Conservation (phyloP, 2,113 vertebrate species). For the Brachyhypopomus occidentalis region DNA sequence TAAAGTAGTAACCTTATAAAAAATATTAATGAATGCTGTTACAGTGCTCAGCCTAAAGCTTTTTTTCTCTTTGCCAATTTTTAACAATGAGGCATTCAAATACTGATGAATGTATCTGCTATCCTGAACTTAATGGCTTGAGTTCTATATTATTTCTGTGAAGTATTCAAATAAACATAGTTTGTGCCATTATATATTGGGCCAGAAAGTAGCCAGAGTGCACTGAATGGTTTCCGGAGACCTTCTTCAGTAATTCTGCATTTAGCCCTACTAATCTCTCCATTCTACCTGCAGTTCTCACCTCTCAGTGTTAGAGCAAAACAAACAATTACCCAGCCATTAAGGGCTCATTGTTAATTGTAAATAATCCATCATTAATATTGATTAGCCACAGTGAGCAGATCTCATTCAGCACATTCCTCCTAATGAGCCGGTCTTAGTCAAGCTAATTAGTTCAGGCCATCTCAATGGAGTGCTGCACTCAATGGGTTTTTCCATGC, state of each 20-base stretch:
- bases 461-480: slow-evolving; percentile 39
- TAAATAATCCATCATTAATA: slow-evolving; percentile 62
- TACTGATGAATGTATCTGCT: background rate
- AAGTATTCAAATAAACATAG: background rate
- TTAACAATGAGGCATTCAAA: background rate
- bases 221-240: background rate
- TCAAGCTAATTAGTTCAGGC: slow-evolving; percentile 56
- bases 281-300: slow-evolving; percentile 50
- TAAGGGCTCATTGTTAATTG: slow-evolving; percentile 60
- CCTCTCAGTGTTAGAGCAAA: slow-evolving; percentile 53
- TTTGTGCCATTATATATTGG: too few species aligned
- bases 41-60: background rate
- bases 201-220: background rate
- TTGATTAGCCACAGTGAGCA: slow-evolving; percentile 56
- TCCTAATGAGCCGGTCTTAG: slow-evolving; percentile 59
- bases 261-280: slow-evolving; percentile 39
- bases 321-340: slow-evolving; percentile 56
- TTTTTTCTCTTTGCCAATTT: background rate
- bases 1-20: background rate
- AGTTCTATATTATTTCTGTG: background rate
- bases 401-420: slow-evolving; percentile 51
- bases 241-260: slow-evolving; percentile 36
- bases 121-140: background rate
- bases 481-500: slow-evolving; percentile 47
- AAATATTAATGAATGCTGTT: background rate